Evolutionary conservation across 1,140 invertebrate genomes (phyloP).

Genomic region (Drosophila takahashii): DNA sequence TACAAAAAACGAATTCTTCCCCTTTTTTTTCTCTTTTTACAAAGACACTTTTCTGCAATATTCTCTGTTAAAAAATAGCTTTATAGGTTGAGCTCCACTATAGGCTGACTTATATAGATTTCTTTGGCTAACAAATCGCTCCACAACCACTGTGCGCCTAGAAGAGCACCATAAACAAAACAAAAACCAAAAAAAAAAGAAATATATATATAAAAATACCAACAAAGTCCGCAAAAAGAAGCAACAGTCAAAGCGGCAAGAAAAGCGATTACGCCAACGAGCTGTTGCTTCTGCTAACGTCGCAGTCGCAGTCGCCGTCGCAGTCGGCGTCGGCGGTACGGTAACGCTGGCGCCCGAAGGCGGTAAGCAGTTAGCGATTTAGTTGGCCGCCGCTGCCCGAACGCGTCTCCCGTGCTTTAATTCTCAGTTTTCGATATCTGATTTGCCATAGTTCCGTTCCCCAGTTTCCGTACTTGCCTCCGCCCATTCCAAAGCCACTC

Average conservation of each 20-base stretch:
- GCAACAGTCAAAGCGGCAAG: constrained; percentile 39
- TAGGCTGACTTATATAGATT: not conserved
- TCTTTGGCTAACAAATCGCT: not conserved
- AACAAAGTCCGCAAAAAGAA: constrained; percentile 55
- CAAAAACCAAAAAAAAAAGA: constrained; percentile 24
- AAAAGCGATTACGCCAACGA: constrained; percentile 66
- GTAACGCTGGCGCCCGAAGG: constrained; percentile 38
- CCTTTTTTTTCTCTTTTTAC: too few relatives aligned
- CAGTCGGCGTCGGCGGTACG: not conserved
- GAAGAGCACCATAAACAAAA: constrained; percentile 54
- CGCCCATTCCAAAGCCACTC: not conserved
- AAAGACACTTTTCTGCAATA: too few relatives aligned
- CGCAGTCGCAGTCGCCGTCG: constrained; percentile 4
- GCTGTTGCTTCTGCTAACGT: constrained; percentile 3
- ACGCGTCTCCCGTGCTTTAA: constrained; percentile 38
- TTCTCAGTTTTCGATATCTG: not conserved
- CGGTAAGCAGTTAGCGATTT: constrained; percentile 55
- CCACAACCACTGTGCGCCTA: constrained; percentile 62
- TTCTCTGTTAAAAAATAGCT: too few relatives aligned
- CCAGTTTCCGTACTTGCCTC: not conserved
- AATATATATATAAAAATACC: constrained; percentile 6
- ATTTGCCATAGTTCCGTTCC: not conserved
- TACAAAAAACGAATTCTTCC: too few relatives aligned
- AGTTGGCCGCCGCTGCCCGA: constrained; percentile 55
- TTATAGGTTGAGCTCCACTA: not conserved